phyloP scores from a whole-genome alignment of 2,888 invertebrate genomes.

The Xestia c-nigrum region DNA sequence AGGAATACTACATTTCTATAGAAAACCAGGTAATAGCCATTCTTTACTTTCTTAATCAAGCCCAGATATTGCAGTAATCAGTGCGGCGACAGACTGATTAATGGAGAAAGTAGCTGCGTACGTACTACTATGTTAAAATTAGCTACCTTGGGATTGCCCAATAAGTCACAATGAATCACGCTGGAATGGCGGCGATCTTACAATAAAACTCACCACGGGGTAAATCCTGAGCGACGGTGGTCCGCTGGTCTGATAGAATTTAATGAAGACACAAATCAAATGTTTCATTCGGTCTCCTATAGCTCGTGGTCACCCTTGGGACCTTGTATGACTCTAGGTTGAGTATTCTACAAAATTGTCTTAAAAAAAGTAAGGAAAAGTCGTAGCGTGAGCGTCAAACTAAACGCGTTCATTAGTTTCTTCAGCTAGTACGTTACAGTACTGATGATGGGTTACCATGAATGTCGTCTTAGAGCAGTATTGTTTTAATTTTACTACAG shows the following conservation, averaged over 20 bases:
- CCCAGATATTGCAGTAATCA: slow-evolving; percentile 4
- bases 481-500: neutral
- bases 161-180: slow-evolving; percentile 41
- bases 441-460: neutral
- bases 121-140: slow-evolving; percentile 25
- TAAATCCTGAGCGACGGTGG: slow-evolving; percentile 30
- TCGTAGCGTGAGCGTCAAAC: neutral
- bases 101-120: slow-evolving; percentile 1
- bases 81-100: slow-evolving; percentile 2
- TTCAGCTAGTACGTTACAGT: neutral
- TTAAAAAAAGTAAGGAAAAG: neutral
- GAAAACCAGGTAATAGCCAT: neutral
- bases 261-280: slow-evolving; percentile 51
- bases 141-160: slow-evolving; percentile 12
- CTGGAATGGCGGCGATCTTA: slow-evolving; percentile 6
- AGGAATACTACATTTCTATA: slow-evolving; percentile 17
- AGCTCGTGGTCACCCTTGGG: neutral
- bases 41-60: slow-evolving; percentile 10
- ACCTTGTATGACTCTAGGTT: neutral
- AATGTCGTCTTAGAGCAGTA: neutral
- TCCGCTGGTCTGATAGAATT: slow-evolving; percentile 12
- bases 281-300: slow-evolving; percentile 1
- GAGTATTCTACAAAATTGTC: neutral
- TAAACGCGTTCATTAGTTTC: neutral
- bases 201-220: slow-evolving; percentile 44